Evolutionary conservation across 1,140 invertebrate genomes (phyloP), one percentile per base, ranked within the genome.

Genomic region (Papilio glaucus): DNA sequence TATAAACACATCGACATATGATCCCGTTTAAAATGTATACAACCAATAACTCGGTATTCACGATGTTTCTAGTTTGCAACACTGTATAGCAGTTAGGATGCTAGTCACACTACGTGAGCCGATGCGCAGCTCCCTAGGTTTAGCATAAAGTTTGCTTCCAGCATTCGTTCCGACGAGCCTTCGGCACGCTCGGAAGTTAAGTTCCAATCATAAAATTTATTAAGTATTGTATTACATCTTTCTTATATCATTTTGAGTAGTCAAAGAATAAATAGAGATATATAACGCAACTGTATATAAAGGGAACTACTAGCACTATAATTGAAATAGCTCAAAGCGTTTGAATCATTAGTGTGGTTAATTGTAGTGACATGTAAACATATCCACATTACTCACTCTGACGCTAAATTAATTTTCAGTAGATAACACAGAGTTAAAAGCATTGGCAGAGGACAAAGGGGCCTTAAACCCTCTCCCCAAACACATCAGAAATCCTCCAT

Each of bases 61-160:
- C 21, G 9, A 18, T 21, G 45, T 49, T 18, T 21, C 15, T 7
- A 49, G 45, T 49, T 49, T 49, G 4, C 45, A 49, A 5, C 15
- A 15, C 45, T 1, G 15, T 2, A 3, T 49, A 3, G 45, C 45
- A 49, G 15, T 45, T 49, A 49, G 15, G 18, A 49, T 21, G 7
- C 8, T 15, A 21, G 45, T 49, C 45, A 49, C 45, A 15, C 7
- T 15, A 1, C 45, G 18, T 15, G 45, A 15, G 8, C 15, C 45
- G 45, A 15, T 18, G 15, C 15, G 45, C 15, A 18, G 15, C 45
- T 33, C 6, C 2, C 29, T 3, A 18, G 45, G 45, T 49, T 49
- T 49, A 49, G 8, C 45, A 49, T 49, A 49, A 49, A 49, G 45
- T 49, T 49, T 49, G 10, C 45, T 49, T 49, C 15, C 45, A 18